Evolutionary conservation across 2,888 invertebrate genomes (phyloP), one percentile per base, ranked within the genome.

Genomic region (Malthinus seriepunctatus): DNA sequence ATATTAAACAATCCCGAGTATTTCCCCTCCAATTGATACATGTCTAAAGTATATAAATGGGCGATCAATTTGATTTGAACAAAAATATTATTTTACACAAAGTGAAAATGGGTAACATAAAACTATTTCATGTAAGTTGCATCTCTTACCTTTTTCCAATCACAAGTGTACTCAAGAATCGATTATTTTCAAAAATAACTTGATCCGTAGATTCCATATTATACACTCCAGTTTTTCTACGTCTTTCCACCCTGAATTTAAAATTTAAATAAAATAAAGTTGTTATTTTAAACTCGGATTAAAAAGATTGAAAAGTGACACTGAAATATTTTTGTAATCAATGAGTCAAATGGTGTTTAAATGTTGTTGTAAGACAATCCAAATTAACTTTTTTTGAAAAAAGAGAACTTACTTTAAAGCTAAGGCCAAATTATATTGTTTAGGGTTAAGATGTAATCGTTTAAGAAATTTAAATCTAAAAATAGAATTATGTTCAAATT

Each of bases 121-220:
- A 32, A 12, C 9, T 47, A 15, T 12, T 48, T n/a, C 12, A 42
- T 33, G 50, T 55, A 50, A 50, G 55, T 49, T 10, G 11, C 15
- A 37, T 15, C 31, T 32, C 49, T 51, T 73, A 79, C 80, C 79
- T 77, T 72, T 78, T 79, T 58, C 78, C 78, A 32, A 77, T 76
- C 7, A 76, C 72, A 8, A 79, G 67, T 3, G 76, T 74, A 65
- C 76, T 76, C 14, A 79, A 64, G 65, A 78, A 78, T 38, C 76
- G 71, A 53, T 76, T 68, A 62, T 78, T 78, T 67, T 79, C 77
- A 57, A 78, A 79, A 54, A 76, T 65, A 8, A 77, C 69, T 54
- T 72, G 74, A 55, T 76, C 75, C 8, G 72, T 69, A 3, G 72
- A 55, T 45, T 76, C 76, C 76, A 78, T 75, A 61, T 74, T 74